A percentile compares a stretch with the other conserved stretches of the same genome.
Conservation (phyloP, 2,797 vertebrate species). For the Nyctalus aviator region DNA sequence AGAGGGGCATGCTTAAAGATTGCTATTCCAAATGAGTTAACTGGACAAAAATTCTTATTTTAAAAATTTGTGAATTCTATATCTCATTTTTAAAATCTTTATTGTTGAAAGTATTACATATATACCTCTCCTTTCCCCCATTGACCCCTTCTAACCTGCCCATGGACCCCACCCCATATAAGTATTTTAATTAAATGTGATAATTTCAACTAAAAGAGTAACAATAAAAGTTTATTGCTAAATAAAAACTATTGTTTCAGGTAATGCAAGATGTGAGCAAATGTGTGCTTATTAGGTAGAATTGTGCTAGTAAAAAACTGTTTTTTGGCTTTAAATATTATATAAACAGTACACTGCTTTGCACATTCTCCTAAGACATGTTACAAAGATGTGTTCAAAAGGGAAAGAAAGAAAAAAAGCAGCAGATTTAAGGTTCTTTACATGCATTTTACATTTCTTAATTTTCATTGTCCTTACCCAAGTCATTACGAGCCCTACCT, state of each 20-base stretch:
- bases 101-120: too few species aligned
- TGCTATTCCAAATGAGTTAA: neutral
- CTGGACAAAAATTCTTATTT: neutral
- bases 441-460: neutral
- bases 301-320: neutral
- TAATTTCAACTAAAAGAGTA: neutral
- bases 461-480: neutral
- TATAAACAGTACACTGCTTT: neutral
- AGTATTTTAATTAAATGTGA: neutral
- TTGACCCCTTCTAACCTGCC: too few species aligned
- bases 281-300: neutral
- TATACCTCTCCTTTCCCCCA: too few species aligned
- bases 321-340: neutral
- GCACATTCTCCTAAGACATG: constrained; percentile 4
- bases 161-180: too few species aligned
- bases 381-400: neutral
- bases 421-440: neutral
- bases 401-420: neutral
- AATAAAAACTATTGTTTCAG: neutral
- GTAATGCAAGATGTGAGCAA: neutral
- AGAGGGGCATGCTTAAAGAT: neutral
- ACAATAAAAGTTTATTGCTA: neutral
- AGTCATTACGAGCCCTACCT: neutral
- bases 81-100: too few species aligned
- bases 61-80: neutral